Base-by-base conservation (phyloP, 2,888 invertebrate genomes). In the Ferdinandea cuprea region DNA sequence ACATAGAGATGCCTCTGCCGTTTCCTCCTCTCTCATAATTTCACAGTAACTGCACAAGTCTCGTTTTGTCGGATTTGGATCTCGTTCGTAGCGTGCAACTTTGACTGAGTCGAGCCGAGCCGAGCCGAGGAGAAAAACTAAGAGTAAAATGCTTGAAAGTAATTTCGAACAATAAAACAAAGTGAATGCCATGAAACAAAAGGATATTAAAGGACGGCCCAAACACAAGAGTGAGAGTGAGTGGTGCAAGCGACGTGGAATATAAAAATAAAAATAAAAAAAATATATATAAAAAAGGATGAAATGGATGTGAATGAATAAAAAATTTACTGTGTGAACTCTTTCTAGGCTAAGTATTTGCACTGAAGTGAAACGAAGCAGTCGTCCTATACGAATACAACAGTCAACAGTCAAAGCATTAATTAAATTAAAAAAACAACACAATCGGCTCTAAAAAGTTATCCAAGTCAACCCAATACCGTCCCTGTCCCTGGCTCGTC, bases 271-370 rank as follows among this genome's bases (percentile, higher is more conserved):
- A 5, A 25, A 5, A 5, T 25, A 25, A 5, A 25, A 5, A 25
- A 25, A 25, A 25, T n/a, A 15, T 7, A 8, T 11, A 25, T 7
- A 13, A 7, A 37, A 25, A 58, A n/a, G 13, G 59, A 71, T 40
- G 44, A 59, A 68, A 76, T 56, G 56, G 15, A 78, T 66, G 59
- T 50, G 59, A 52, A 72, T 44, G 59, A 72, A 66, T 59, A 72
- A 66, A 72, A n/a, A 58, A 44, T 50, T 69, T 63, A 80, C 80
- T 80, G 80, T 74, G 63, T 65, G 74, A 69, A 80, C 74, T 80
- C 68, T 56, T 74, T 80, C 74, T 80, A 69, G 80, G 80, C 80
- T 80, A 80, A 74, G 80, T 74, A 80, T 74, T 73, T 74, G 56
- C 74, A 61, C 74, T 73, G 68, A 69, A 50, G 74, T 66, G 59